A percentile compares a stretch with the other conserved stretches of the same genome.
Evolutionary conservation across 2,797 vertebrate genomes (phyloP).

Genomic region (Hypotaenidia okinawae): DNA sequence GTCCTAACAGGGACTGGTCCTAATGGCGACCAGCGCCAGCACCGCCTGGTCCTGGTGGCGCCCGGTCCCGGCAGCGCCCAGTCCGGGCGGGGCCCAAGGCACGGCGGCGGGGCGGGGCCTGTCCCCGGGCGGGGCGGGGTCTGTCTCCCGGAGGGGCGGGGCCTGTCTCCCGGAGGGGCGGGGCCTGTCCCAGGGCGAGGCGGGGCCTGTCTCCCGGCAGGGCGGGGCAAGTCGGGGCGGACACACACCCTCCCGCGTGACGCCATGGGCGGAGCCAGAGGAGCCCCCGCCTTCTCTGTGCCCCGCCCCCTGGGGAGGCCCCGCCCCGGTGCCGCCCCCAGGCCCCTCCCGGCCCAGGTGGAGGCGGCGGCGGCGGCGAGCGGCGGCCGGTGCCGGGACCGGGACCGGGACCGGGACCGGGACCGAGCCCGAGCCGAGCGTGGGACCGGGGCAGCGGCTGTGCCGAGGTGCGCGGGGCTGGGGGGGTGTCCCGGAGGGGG

Average conservation of each 20-base stretch:
- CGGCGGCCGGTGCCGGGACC: background rate
- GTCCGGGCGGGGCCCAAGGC: background rate
- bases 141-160: no score
- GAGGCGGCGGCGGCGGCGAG: background rate
- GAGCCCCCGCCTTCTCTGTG: background rate
- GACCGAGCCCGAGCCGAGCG: no score
- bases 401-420: no score
- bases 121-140: no score
- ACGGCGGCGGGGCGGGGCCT: no score
- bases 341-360: constrained; percentile 19
- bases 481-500: no score
- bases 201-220: no score
- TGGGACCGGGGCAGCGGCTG: rapidly evolving
- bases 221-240: background rate
- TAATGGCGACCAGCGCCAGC: no score
- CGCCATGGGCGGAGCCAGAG: background rate
- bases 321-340: background rate
- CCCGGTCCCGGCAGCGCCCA: no score
- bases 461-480: background rate
- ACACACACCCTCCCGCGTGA: background rate
- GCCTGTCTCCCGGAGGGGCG: no score
- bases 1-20: background rate
- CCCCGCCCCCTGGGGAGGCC: background rate
- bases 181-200: no score
- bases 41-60: no score